A percentile compares a stretch with the other conserved stretches of the same genome.
These are phyloP conservation scores for Aricia artaxerxes DNA, from an alignment of 2,888 invertebrate genomes.

Conservation along the genomic window DNA sequence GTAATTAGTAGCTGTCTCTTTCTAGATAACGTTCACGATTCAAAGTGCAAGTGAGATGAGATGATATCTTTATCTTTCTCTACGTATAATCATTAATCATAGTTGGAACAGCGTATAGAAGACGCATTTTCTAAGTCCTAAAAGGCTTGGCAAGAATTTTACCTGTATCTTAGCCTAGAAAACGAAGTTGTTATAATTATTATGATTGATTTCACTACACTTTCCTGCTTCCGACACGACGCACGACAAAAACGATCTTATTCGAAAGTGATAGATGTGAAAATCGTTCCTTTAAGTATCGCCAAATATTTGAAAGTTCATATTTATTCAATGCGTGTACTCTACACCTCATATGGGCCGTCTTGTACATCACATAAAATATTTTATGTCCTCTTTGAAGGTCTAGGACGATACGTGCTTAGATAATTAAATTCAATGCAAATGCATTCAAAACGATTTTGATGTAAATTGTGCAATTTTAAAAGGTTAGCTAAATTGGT, in stretches of 20 bases:
- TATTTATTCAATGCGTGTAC: slow-evolving; percentile 28
- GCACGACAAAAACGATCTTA: not conserved
- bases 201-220: slow-evolving; percentile 42
- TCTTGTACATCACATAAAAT: slow-evolving; percentile 29
- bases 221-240: slow-evolving; percentile 7
- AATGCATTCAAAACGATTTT: not conserved
- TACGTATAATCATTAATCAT: not conserved
- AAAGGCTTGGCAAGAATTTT: slow-evolving; percentile 35
- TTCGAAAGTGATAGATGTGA: not conserved
- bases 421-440: slow-evolving; percentile 10
- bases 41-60: not conserved
- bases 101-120: not conserved
- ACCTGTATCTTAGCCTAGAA: slow-evolving; percentile 44
- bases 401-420: slow-evolving; percentile 35
- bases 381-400: slow-evolving; percentile 32
- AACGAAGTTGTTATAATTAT: slow-evolving; percentile 40
- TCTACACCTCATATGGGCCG: slow-evolving; percentile 15
- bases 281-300: not conserved
- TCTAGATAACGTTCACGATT: not conserved
- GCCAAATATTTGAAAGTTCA: slow-evolving; percentile 29
- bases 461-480: slow-evolving; percentile 17
- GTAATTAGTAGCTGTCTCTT: not conserved
- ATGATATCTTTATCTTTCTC: not conserved
- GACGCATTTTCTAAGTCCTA: slow-evolving; percentile 12
- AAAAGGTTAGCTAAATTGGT: not conserved